Evolutionary conservation across 1,140 invertebrate genomes (phyloP), one percentile per base, ranked within the genome.

Genomic region (Aphelenchoides avenae): DNA sequence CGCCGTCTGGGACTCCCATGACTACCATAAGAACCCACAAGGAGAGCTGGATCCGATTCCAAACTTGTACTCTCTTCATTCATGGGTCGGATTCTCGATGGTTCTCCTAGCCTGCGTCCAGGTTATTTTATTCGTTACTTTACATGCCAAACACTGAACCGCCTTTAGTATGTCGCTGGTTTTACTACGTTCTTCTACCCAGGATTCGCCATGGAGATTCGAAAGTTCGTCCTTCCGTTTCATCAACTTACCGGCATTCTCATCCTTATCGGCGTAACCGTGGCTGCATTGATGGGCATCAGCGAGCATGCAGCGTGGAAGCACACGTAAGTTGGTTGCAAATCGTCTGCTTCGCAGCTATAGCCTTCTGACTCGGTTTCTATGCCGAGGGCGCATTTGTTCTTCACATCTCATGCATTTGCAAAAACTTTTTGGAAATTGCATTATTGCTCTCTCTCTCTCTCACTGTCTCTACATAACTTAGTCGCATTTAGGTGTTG

Each of bases 1-100:
- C n/a, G 87, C 89, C 3, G 89, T 86, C 18, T 91, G 89, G 78
- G 86, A 89, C 73, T 87, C 84, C 49, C 89, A 91, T 77, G 88
- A 89, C 75, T 79, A 70, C 9, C 64, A 77, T 30, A 30, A 27
- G 15, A 60, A 65, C 43, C 29, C 55, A 1, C 27, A 63, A 15
- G 67, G 67, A 18, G 36, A 67, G 3, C 37, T 57, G 0, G 46
- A 77, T 22, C 85, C 86, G 4, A 85, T 84, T 47, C 84, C 86
- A 6, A 89, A 91, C 78, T 78, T 92, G 74, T 89, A 89, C 74
- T 78, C 83, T 44, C 76, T 91, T 34, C 89, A 92, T 78, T 88
- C 87, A 63, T 91, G 89, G 89, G 70, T 92, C 44, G 89, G 89
- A 0, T 73, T 91, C 1, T 79, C 82, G 6, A 84, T 85, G 27